These are phyloP conservation scores for Choloepus didactylus DNA, from an alignment of 2,797 vertebrate genomes.

Conservation along the genomic window DNA sequence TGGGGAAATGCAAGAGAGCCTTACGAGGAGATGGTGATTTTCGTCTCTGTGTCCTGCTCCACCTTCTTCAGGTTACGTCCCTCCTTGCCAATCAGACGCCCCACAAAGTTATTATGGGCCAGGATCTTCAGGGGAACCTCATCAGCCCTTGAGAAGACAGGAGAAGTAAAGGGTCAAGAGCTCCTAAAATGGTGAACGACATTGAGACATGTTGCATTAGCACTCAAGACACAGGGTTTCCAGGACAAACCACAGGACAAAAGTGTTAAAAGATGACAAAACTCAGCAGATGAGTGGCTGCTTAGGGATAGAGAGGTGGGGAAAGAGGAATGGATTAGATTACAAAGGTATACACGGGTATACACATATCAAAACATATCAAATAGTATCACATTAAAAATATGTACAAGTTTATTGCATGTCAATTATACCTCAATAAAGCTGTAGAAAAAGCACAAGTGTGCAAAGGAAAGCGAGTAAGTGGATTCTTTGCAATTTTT, in stretches of 20 bases:
- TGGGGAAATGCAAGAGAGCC: slow-evolving; percentile 14
- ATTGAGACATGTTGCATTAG: neutral
- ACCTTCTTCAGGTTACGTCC: slow-evolving; percentile 97
- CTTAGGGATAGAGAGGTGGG: neutral
- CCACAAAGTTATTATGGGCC: slow-evolving; percentile 98
- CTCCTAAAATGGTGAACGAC: fast-evolving
- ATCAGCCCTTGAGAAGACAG: slow-evolving; percentile 89
- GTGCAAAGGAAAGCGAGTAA: neutral
- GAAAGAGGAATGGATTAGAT: fast-evolving
- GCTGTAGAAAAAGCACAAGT: neutral
- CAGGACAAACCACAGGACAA: neutral
- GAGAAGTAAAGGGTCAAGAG: neutral
- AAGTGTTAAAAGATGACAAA: neutral
- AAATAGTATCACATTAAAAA: neutral
- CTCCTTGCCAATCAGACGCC: slow-evolving; percentile 96
- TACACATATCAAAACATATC: neutral
- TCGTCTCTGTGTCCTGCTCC: slow-evolving; percentile 97
- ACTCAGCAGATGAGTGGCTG: neutral
- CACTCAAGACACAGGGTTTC: neutral
- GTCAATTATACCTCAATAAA: neutral
- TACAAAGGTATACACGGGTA: neutral
- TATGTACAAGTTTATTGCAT: neutral
- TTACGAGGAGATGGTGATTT: slow-evolving; percentile 99
- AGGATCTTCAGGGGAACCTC: slow-evolving; percentile 97
- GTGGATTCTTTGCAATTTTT: neutral